Evolutionary conservation across 2,113 vertebrate species (phyloP).

Genomic region (Poicephalus gulielmi): DNA sequence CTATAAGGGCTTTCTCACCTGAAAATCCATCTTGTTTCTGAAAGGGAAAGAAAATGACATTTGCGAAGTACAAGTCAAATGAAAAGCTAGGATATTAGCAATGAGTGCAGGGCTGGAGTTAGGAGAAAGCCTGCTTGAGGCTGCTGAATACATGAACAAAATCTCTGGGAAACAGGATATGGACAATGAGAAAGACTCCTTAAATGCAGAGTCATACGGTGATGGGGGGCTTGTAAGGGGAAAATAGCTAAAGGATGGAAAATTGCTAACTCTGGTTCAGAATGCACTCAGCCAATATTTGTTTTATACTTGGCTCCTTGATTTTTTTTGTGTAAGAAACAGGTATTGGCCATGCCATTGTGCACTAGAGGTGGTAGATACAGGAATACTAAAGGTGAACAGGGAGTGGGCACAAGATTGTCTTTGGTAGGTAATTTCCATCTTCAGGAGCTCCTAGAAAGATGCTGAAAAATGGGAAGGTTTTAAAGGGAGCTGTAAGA

Average conservation of each 20-base stretch:
- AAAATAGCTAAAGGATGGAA: neutral
- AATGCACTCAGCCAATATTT: neutral
- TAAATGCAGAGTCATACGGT: neutral
- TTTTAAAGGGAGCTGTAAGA: neutral
- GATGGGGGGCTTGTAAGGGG: neutral
- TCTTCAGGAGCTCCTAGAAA: neutral
- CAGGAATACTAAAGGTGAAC: neutral
- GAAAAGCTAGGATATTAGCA: neutral
- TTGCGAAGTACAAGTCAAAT: neutral
- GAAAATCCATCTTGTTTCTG: neutral
- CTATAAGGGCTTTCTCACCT: neutral
- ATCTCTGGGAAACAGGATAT: neutral
- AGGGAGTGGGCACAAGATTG: accelerated
- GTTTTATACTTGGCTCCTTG: neutral
- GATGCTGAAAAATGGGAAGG: accelerated
- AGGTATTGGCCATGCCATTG: neutral
- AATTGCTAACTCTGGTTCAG: neutral
- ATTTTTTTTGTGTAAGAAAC: neutral
- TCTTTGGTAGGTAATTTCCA: neutral
- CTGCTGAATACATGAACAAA: neutral
- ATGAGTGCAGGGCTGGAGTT: neutral
- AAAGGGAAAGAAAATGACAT: neutral
- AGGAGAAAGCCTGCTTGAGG: neutral
- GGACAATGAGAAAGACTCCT: neutral
- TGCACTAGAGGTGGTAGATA: neutral